phyloP scores from a whole-genome alignment of 1,140 invertebrate species.

The Cephus cinctus region DNA sequence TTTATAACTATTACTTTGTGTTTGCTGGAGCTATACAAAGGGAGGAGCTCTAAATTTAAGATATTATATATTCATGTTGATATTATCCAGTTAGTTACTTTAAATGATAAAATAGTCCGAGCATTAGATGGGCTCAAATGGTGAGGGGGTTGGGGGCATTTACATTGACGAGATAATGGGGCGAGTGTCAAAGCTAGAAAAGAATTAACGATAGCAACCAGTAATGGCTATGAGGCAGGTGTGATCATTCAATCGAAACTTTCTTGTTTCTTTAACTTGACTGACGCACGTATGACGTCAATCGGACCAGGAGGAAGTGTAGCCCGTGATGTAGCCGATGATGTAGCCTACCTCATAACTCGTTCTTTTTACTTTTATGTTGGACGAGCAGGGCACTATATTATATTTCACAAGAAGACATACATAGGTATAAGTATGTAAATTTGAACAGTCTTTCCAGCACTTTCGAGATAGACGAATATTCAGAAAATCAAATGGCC shows the following conservation, averaged over 20 bases:
- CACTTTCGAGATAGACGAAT: too few relatives aligned
- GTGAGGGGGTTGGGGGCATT: constrained; percentile 40
- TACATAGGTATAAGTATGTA: too few relatives aligned
- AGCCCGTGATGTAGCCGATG: too few relatives aligned
- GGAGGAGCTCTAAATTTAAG: too few relatives aligned
- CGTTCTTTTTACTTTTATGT: constrained; percentile 10
- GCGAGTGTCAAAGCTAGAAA: constrained; percentile 35
- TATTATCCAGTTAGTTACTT: too few relatives aligned
- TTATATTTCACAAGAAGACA: too few relatives aligned
- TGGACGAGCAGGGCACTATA: too few relatives aligned
- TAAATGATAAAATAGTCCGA: constrained; percentile 26
- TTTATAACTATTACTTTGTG: too few relatives aligned
- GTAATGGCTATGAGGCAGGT: constrained; percentile 22
- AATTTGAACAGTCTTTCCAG: too few relatives aligned
- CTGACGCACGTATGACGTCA: constrained; percentile 54
- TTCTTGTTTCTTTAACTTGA: constrained; percentile 50
- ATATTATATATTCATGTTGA: too few relatives aligned
- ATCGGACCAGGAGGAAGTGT: constrained; percentile 45
- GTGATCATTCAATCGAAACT: constrained; percentile 53
- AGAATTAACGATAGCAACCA: constrained; percentile 35
- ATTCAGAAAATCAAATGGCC: too few relatives aligned
- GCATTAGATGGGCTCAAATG: constrained; percentile 47
- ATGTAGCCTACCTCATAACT: constrained; percentile 34
- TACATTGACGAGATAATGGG: constrained; percentile 50
- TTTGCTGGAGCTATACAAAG: too few relatives aligned